Conservation (phyloP, 2,888 invertebrate genomes). For the Cryptocheilus praepositus region DNA sequence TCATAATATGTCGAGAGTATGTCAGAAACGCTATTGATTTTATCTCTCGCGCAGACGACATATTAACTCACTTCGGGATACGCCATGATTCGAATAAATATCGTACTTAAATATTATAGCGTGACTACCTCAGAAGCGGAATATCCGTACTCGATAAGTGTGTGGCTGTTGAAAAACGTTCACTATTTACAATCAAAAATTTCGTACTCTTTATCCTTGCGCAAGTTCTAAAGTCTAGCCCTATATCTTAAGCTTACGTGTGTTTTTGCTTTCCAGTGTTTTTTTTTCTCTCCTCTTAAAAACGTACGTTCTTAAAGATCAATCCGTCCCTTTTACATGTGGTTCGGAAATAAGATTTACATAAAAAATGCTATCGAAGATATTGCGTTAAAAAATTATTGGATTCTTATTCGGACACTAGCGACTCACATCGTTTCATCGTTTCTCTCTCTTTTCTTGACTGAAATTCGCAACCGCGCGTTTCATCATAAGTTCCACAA, state of each 20-base stretch:
- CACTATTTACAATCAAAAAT: constrained; percentile 36
- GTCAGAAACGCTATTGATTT: too few relatives aligned
- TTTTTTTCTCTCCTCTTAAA: constrained; percentile 19
- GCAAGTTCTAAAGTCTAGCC: constrained; percentile 16
- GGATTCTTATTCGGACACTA: constrained; percentile 31
- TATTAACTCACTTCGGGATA: constrained; percentile 26
- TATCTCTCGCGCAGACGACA: constrained; percentile 2
- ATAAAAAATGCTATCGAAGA: constrained; percentile 31
- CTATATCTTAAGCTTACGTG: constrained; percentile 33
- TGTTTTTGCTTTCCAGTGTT: not conserved
- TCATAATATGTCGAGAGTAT: too few relatives aligned
- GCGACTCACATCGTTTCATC: not conserved
- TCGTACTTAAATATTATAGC: constrained; percentile 37
- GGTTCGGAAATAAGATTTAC: constrained; percentile 27
- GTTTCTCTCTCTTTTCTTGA: not conserved
- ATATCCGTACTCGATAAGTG: constrained; percentile 28
- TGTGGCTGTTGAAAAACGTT: constrained; percentile 32
- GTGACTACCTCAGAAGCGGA: constrained; percentile 37
- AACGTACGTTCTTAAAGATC: constrained; percentile 24
- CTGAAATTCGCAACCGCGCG: too few relatives aligned
- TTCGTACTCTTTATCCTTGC: constrained; percentile 16
- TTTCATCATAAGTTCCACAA: too few relatives aligned
- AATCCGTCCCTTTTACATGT: constrained; percentile 9
- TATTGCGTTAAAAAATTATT: constrained; percentile 31
- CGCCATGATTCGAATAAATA: constrained; percentile 39